Conservation (phyloP, 2,797 vertebrate genomes). For the Mallotus villosus region DNA sequence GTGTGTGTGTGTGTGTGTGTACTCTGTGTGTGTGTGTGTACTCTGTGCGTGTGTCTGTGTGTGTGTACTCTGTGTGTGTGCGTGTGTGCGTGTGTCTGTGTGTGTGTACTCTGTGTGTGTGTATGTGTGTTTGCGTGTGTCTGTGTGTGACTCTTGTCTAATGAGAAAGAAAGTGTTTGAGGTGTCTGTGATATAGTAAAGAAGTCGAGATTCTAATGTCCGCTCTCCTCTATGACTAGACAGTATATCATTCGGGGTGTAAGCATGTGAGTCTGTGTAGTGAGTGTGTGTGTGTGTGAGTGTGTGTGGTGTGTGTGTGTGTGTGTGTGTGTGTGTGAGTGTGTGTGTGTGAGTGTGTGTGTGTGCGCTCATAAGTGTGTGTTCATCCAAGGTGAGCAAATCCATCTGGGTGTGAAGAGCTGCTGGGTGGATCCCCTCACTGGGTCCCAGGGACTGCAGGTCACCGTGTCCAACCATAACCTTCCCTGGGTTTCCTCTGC, state of each 20-base stretch:
- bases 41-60: neutral
- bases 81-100: slow-evolving; percentile 19
- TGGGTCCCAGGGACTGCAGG: slow-evolving; percentile 21
- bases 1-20: neutral
- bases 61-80: slow-evolving; percentile 21
- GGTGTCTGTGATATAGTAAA: neutral
- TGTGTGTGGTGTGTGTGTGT: slow-evolving; percentile 24
- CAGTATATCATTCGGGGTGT: neutral
- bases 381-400: slow-evolving; percentile 22
- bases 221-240: neutral
- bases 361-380: slow-evolving; percentile 33
- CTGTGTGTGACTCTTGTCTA: neutral
- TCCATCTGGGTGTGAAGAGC: slow-evolving; percentile 48
- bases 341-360: slow-evolving; percentile 24
- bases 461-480: slow-evolving; percentile 56
- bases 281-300: slow-evolving; percentile 28
- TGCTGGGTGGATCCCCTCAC: slow-evolving; percentile 45
- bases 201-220: neutral
- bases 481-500: slow-evolving; percentile 43
- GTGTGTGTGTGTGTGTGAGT: slow-evolving; percentile 19
- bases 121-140: neutral
- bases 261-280: slow-evolving; percentile 15
- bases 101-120: slow-evolving; percentile 18
- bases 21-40: slow-evolving; percentile 20
- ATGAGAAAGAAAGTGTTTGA: neutral